These are phyloP conservation scores for Alitta virens DNA, from an alignment of 2,888 invertebrate species.

Conservation along the genomic window DNA sequence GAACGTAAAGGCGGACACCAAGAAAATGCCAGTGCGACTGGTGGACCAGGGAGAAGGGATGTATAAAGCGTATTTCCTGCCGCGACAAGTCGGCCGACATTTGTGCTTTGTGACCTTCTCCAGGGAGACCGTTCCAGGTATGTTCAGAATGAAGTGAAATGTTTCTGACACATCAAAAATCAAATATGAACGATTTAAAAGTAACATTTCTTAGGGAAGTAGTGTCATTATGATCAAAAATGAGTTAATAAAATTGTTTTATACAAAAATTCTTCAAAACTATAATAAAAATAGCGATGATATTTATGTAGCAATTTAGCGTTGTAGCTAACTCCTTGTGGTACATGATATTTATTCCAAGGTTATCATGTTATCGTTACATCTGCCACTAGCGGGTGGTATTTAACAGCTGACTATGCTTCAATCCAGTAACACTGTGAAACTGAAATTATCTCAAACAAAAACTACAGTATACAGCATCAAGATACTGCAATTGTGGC, in stretches of 20 bases:
- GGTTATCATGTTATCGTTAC: no score
- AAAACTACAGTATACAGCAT: no score
- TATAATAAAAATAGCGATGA: no score
- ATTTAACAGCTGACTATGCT: no score
- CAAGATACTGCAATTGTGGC: no score
- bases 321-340: no score
- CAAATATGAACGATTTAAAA: neutral
- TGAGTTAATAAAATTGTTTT: neutral
- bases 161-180: neutral
- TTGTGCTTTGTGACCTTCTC: conserved; percentile 91
- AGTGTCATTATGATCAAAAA: neutral
- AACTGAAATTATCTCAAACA: no score
- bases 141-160: neutral
- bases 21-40: conserved; percentile 89
- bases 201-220: no score
- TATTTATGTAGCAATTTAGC: no score
- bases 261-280: neutral
- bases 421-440: no score
- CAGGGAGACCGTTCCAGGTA: conserved; percentile 80
- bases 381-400: no score
- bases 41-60: conserved; percentile 90
- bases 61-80: conserved; percentile 94
- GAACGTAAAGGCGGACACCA: conserved; percentile 91
- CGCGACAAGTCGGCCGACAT: conserved; percentile 88
- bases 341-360: no score